Conservation (phyloP, 2,888 invertebrate species). For the Falcaria lacertinaria region DNA sequence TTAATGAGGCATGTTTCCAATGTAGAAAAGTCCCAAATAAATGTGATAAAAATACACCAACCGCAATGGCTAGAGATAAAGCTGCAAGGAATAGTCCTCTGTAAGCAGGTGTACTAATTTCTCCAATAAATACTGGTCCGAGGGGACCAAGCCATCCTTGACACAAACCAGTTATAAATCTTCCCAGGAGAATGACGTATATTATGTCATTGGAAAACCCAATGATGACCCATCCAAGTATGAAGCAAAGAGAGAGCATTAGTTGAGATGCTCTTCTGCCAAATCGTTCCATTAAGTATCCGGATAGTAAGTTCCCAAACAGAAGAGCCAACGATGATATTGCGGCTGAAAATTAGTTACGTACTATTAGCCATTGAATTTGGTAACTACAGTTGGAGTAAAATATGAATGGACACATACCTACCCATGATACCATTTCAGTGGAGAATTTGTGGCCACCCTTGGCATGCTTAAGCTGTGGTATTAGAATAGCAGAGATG, state of each 20-base stretch:
- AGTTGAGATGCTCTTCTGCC: constrained; percentile 80
- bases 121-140: constrained; percentile 80
- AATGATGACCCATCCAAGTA: constrained; percentile 80
- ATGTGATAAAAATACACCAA: constrained; percentile 83
- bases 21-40: constrained; percentile 81
- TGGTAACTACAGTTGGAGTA: background rate
- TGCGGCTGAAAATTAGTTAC: constrained; percentile 66
- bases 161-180: constrained; percentile 78
- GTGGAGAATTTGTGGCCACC: constrained; percentile 58
- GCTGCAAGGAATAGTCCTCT: constrained; percentile 82
- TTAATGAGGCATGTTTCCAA: constrained; percentile 79
- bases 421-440: constrained; percentile 81
- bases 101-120: constrained; percentile 79
- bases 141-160: constrained; percentile 80
- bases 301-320: constrained; percentile 80
- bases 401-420: constrained; percentile 50
- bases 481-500: constrained; percentile 82
- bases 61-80: constrained; percentile 80
- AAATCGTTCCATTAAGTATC: constrained; percentile 79
- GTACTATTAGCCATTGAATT: background rate
- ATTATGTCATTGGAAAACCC: constrained; percentile 69
- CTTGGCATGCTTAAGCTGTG: constrained; percentile 71
- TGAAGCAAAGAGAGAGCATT: constrained; percentile 71
- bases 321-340: constrained; percentile 81
- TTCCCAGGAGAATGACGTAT: constrained; percentile 69